Conservation (phyloP, 2,797 vertebrate genomes). For the Lindbergichthys nudifrons region DNA sequence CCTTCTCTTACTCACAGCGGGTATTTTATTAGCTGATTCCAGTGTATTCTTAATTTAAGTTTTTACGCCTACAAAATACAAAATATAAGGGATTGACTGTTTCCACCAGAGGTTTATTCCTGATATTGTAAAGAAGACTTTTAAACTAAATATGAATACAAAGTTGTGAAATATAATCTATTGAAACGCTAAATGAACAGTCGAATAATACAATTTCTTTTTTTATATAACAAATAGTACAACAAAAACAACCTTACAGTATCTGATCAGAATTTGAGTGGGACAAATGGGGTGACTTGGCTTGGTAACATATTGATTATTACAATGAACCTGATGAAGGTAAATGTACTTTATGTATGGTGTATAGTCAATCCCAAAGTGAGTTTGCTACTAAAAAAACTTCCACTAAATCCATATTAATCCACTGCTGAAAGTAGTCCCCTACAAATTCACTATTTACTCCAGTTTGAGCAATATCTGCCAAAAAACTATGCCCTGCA, state of each 20-base stretch:
- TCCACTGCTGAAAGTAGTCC: neutral
- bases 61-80: neutral
- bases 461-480: neutral
- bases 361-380: neutral
- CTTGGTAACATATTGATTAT: neutral
- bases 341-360: neutral
- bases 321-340: neutral
- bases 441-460: neutral
- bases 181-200: neutral
- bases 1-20: neutral
- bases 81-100: neutral
- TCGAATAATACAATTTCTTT: neutral
- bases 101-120: neutral
- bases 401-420: neutral
- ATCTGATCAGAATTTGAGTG: neutral
- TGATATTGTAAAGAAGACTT: neutral
- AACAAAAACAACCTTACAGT: neutral
- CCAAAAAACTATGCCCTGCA: neutral
- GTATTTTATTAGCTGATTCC: constrained; percentile 6
- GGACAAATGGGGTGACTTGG: neutral
- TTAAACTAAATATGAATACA: neutral
- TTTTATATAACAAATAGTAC: neutral
- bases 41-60: neutral
- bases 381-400: neutral
- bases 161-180: neutral